A percentile compares a stretch with the other conserved stretches of the same genome.
Evolutionary conservation across 1,140 invertebrate species (phyloP).

Genomic region (Galleria mellonella): DNA sequence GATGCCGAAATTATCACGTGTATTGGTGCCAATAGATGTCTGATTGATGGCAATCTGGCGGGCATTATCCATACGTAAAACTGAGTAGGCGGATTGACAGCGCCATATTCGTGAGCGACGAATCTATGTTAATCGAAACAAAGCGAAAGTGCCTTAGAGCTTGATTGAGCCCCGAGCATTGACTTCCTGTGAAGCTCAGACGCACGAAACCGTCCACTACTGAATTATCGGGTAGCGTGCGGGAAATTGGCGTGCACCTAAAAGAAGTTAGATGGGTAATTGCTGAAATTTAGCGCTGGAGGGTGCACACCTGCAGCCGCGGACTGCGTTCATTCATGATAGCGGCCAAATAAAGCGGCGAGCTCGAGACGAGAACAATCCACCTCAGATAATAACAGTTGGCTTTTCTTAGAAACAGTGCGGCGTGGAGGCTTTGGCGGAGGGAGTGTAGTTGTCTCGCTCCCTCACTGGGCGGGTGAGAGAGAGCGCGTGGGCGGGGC

Average conservation of each 20-base stretch:
- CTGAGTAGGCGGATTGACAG: constrained; percentile 26
- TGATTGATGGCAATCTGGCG: constrained; percentile 43
- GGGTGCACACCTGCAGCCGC: constrained; percentile 67
- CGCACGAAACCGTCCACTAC: constrained; percentile 40
- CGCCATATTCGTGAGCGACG: constrained; percentile 16
- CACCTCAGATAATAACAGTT: constrained; percentile 64
- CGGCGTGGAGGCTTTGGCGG: constrained; percentile 58
- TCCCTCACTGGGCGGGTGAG: constrained; percentile 36
- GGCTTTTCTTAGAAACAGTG: constrained; percentile 67
- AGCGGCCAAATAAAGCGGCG: constrained; percentile 32
- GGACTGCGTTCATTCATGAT: constrained; percentile 66
- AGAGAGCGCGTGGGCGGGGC: constrained; percentile 59
- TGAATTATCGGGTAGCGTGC: constrained; percentile 58
- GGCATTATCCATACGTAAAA: constrained; percentile 25
- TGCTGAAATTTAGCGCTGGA: constrained; percentile 45
- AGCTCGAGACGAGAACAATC: constrained; percentile 67
- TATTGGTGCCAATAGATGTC: constrained; percentile 51
- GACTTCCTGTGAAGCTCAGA: constrained; percentile 52
- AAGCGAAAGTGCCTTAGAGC: constrained; percentile 27
- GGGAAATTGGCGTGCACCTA: constrained; percentile 39
- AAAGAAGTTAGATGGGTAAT: constrained; percentile 46
- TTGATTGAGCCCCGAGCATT: constrained; percentile 11
- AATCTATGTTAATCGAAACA: constrained; percentile 31
- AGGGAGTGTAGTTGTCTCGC: constrained; percentile 36
- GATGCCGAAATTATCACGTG: constrained; percentile 57